Conservation (phyloP, 2,888 invertebrate genomes). For the Trissolcus brochymenae region DNA sequence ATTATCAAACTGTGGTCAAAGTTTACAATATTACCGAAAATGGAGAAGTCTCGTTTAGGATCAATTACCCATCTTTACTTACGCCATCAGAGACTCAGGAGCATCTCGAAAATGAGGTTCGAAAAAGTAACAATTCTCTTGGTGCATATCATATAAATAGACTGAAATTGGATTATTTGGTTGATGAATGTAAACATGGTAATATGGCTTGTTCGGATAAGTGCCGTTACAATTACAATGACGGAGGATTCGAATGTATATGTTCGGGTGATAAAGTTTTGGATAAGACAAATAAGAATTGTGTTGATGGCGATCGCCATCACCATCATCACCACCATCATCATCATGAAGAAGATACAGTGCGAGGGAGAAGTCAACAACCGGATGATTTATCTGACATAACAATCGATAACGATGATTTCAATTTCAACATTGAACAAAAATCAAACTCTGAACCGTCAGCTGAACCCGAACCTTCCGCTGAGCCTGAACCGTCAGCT, state of each 20-base stretch:
- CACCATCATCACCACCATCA: slow-evolving; percentile 31
- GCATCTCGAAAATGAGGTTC: slow-evolving; percentile 66
- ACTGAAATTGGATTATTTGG: slow-evolving; percentile 71
- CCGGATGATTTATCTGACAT: slow-evolving; percentile 62
- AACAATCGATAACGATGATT: slow-evolving; percentile 56
- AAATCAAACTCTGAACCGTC: slow-evolving; percentile 66
- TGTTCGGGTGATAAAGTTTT: slow-evolving; percentile 81
- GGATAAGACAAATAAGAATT: slow-evolving; percentile 76
- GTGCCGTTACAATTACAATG: slow-evolving; percentile 82
- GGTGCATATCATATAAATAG: slow-evolving; percentile 68
- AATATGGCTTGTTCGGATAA: slow-evolving; percentile 82
- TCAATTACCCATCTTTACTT: slow-evolving; percentile 66
- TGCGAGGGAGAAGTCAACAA: slow-evolving; percentile 69
- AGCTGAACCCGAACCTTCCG: slow-evolving; percentile 64
- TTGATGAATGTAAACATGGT: slow-evolving; percentile 82
- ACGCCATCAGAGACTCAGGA: slow-evolving; percentile 65
- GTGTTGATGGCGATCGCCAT: slow-evolving; percentile 68
- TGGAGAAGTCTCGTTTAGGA: slow-evolving; percentile 70
- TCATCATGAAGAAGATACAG: slow-evolving; percentile 62
- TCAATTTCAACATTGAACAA: slow-evolving; percentile 37
- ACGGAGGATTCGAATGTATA: slow-evolving; percentile 81
- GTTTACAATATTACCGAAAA: slow-evolving; percentile 69
- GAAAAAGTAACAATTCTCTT: slow-evolving; percentile 64
- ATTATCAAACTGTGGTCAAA: slow-evolving; percentile 64
- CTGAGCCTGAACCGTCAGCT: slow-evolving; percentile 42